Evolutionary conservation across 2,888 invertebrate genomes (phyloP), one percentile per base, ranked within the genome.

Genomic region (Sylvicola fuscatus): DNA sequence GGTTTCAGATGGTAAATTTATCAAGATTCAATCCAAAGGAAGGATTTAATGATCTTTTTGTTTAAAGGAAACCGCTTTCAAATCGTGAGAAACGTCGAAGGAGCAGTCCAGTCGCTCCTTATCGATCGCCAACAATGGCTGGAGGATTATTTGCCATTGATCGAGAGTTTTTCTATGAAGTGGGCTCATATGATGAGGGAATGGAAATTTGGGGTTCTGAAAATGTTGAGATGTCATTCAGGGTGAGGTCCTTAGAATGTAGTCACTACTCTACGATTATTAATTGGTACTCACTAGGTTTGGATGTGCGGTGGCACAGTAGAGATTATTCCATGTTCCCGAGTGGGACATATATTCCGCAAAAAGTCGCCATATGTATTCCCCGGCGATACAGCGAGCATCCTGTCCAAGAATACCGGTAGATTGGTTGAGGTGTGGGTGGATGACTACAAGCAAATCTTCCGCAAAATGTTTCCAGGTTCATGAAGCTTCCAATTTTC

Each of bases 361-460:
- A 14, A 33, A 16, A 16, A 16, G 8, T 33, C 33, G 4, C 33
- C 33, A n/a, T 33, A 33, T 21, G 5, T 8, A 11, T 33, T 17
- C 11, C 33, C 33, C 4, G 17, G 21, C 3, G 33, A 12, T 3
- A 8, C 12, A n/a, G 11, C 15, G 10, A 4, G 11, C 7, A 12
- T 33, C 11, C 10, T 17, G 15, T 12, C 15, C 5, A 8, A 8
- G 11, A 17, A 15, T 11, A 33, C 15, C 34, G 72, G 83, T 40
- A 66, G 84, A 43, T 61, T 86, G 45, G 82, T 83, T 34, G 80
- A 83, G 60, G 74, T 84, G 31, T 80, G 79, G 79, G 57, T 80
- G 56, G 79, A 80, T 52, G 78, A 80, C 44, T 79, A 75, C 57
- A 75, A 78, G 48, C 69, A 78, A 51, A 82, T 83, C 58, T 86